Evolutionary conservation across 1,140 invertebrate species (phyloP).

Genomic region (Eueides isabella): DNA sequence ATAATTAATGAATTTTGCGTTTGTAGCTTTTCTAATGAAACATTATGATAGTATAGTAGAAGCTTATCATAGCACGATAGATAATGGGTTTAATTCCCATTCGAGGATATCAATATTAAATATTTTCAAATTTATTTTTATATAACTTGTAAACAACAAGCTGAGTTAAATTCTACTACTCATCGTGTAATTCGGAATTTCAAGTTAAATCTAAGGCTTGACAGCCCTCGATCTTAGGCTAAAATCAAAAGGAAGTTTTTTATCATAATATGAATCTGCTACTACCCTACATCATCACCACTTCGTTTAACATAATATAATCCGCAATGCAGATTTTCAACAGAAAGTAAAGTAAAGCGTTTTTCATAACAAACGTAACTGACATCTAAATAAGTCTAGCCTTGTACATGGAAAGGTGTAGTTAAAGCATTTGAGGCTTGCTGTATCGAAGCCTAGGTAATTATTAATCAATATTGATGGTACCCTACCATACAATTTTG

Average conservation of each 20-base stretch:
- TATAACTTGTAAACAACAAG: no score
- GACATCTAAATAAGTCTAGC: neutral
- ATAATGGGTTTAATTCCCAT: no score
- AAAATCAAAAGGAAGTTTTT: neutral
- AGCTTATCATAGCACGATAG: no score
- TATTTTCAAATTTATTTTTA: no score
- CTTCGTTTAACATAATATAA: neutral
- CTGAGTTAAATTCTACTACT: no score
- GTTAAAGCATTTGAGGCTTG: neutral
- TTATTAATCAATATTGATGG: neutral
- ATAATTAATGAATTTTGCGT: neutral
- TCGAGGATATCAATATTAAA: no score
- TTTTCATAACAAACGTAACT: slow-evolving; percentile 4
- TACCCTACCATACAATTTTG: no score
- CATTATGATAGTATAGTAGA: neutral
- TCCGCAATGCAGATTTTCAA: neutral
- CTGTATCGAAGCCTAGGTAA: neutral
- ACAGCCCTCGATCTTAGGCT: no score
- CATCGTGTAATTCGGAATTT: no score
- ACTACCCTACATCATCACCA: neutral
- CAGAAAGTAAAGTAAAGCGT: neutral
- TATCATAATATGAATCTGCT: neutral
- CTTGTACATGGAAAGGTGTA: neutral
- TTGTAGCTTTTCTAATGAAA: neutral
- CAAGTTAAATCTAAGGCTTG: no score